Base-by-base conservation (phyloP, 2,113 vertebrate species). In the Oncorhynchus clarkii region DNA sequence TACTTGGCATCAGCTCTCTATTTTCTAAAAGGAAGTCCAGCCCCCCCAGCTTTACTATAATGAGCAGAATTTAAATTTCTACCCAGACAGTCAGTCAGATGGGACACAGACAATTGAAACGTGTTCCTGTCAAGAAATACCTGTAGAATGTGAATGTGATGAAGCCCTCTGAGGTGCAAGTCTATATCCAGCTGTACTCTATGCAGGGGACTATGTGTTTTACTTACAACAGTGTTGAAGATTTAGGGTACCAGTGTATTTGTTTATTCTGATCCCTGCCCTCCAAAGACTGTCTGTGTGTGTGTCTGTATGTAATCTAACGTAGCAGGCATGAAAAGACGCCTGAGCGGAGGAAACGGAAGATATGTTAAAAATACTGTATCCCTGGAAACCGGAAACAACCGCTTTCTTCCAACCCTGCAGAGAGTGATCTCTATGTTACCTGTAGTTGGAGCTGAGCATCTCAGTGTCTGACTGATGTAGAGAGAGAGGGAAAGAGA, bases 401-500 rank as follows among this genome's bases (percentile, higher is more conserved):
- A 9, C 39, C 39, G 2, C 39, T 60, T 39, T 39, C 8, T 39
- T 8, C 39, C 0, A 7, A 39, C 39, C 39, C 39, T 6, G 1
- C 70, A 2, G 39, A 48, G 59, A 22, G 57, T 39, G 70, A 22
- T 27, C 72, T 75, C 8, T 39, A 39, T 39, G 39, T 51, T 14
- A 51, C 49, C 69, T 27, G 39, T 83, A 85, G 86, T 84, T 82
- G 73, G 57, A 79, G 78, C 80, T 79, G 49, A 16, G 68, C 75
- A 29, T 79, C 29, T 39, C 77, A 79, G 75, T 20, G 59, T 20
- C 59, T 60, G 20, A n/a, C n/a, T 22, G 59, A 14, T 9, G 22
- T 2, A n/a, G 31, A 31, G 49, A 54, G 49, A 11, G 2, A 51
- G 49, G 9, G 29, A 5, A 31, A 34, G 71, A 6, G 60, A 79